Evolutionary conservation across 2,797 vertebrate species (phyloP).

Genomic region (Acanthurus tractus): DNA sequence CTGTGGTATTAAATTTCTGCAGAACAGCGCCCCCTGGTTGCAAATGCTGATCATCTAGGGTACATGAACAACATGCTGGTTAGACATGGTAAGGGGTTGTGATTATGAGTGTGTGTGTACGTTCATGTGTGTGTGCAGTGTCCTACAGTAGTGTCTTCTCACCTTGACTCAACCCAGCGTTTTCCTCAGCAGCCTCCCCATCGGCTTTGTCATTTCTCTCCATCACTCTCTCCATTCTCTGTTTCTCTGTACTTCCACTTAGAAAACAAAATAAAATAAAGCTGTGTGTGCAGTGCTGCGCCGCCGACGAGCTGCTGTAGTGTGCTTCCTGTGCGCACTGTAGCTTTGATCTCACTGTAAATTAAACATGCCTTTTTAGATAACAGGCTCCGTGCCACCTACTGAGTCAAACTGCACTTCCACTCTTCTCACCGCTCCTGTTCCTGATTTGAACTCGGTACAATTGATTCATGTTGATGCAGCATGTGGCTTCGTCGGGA

Average conservation of each 20-base stretch:
- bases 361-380: constrained; percentile 75
- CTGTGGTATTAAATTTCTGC: constrained; percentile 21
- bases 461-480: constrained; percentile 42
- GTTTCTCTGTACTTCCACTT: constrained; percentile 39
- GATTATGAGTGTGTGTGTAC: background rate
- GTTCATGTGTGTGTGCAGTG: background rate
- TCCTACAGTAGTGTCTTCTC: constrained; percentile 27
- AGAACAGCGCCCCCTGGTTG: constrained; percentile 50
- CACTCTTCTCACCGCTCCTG: constrained; percentile 33
- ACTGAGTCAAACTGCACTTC: constrained; percentile 49
- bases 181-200: constrained; percentile 33
- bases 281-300: background rate
- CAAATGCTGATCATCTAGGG: background rate
- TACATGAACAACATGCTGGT: background rate
- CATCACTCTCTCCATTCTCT: background rate
- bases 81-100: constrained; percentile 1
- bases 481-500: constrained; percentile 20
- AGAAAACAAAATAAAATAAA: constrained; percentile 54
- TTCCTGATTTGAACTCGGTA: constrained; percentile 61
- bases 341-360: constrained; percentile 71
- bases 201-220: constrained; percentile 12
- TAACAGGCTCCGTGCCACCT: constrained; percentile 63
- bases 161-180: constrained; percentile 23
- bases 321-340: constrained; percentile 24
- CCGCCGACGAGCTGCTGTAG: constrained; percentile 15